Percentiles rank a stretch among this genome's conserved stretches.
phyloP scores from a whole-genome alignment of 2,888 invertebrate species.

The Drosophila falleni region DNA sequence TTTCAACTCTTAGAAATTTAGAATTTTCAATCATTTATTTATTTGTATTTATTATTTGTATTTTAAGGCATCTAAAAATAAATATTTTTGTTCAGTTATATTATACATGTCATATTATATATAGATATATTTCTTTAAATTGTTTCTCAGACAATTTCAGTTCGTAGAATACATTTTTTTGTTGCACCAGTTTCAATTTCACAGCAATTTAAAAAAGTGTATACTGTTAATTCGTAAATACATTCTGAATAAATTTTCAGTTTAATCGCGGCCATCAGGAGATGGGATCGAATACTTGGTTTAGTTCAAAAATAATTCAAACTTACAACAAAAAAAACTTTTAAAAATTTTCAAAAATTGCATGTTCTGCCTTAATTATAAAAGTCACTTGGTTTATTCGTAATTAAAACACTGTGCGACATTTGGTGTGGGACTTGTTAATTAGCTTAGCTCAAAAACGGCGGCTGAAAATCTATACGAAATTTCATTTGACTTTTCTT shows the following conservation, averaged over 20 bases:
- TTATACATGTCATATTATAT: too few species aligned
- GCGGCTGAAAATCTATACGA: slow-evolving; percentile 57
- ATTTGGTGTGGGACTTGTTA: slow-evolving; percentile 32
- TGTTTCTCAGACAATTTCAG: too few species aligned
- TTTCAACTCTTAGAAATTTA: background rate
- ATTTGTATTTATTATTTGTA: background rate
- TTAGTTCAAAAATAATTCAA: background rate
- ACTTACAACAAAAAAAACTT: background rate
- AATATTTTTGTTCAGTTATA: too few species aligned
- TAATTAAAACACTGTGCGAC: slow-evolving; percentile 34
- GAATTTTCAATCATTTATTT: background rate
- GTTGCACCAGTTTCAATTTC: too few species aligned
- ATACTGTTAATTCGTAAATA: too few species aligned
- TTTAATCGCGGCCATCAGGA: too few species aligned
- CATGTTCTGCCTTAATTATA: background rate
- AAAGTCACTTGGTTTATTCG: slow-evolving; percentile 1
- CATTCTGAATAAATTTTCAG: too few species aligned
- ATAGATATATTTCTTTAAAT: too few species aligned
- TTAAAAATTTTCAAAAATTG: background rate
- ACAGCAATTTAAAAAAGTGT: too few species aligned
- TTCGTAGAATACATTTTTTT: too few species aligned
- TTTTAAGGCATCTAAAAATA: background rate
- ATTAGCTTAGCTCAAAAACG: slow-evolving; percentile 47
- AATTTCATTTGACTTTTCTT: slow-evolving; percentile 26
- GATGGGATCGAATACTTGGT: too few species aligned